These are phyloP conservation scores for Ectemnius continuus DNA, from an alignment of 2,888 invertebrate genomes.

Conservation along the genomic window DNA sequence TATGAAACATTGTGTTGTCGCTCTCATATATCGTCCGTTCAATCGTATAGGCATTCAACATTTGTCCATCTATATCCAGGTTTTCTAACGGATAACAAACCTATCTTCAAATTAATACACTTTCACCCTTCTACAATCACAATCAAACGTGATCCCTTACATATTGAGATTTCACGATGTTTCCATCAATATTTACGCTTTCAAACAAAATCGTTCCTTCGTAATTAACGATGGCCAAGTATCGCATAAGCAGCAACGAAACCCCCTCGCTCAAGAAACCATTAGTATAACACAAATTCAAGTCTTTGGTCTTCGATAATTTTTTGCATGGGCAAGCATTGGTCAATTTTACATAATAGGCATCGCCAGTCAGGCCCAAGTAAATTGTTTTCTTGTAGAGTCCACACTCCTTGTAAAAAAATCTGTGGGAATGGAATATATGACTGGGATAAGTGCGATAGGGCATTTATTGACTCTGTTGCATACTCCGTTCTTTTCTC, in stretches of 20 bases:
- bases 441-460: neutral
- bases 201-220: slow-evolving; percentile 80
- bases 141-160: slow-evolving; percentile 75
- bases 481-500: slow-evolving; percentile 82
- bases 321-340: slow-evolving; percentile 78
- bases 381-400: slow-evolving; percentile 80
- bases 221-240: slow-evolving; percentile 80
- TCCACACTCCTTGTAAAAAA: slow-evolving; percentile 77
- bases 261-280: slow-evolving; percentile 83
- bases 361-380: slow-evolving; percentile 79
- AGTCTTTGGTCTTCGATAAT: slow-evolving; percentile 79
- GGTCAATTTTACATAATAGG: slow-evolving; percentile 81
- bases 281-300: slow-evolving; percentile 79
- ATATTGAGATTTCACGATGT: slow-evolving; percentile 81
- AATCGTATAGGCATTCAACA: slow-evolving; percentile 81
- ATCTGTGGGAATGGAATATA: slow-evolving; percentile 68
- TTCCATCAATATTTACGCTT: slow-evolving; percentile 81
- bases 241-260: slow-evolving; percentile 82
- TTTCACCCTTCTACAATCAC: neutral
- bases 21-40: slow-evolving; percentile 81
- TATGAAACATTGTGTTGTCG: slow-evolving; percentile 79
- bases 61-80: slow-evolving; percentile 65
- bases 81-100: slow-evolving; percentile 53
- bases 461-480: slow-evolving; percentile 53
- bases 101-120: slow-evolving; percentile 37